Evolutionary conservation across 2,113 vertebrate species (phyloP).

Genomic region (Ondatra zibethicus): DNA sequence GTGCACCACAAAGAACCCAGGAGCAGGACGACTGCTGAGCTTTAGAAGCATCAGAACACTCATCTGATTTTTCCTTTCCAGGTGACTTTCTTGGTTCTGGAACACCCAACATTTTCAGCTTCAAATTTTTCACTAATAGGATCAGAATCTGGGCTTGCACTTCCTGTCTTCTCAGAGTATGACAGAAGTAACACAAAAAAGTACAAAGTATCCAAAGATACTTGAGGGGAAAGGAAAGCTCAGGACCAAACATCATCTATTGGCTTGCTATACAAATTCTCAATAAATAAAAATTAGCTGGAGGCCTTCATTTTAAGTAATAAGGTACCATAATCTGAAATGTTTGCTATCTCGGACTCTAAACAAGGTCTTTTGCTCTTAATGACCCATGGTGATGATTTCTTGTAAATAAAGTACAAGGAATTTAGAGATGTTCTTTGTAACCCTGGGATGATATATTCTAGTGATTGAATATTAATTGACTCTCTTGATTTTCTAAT

Average conservation of each 20-base stretch:
- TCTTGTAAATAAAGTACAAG: neutral
- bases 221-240: neutral
- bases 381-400: neutral
- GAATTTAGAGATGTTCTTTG: slow-evolving; percentile 15
- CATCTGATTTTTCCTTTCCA: neutral
- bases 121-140: neutral
- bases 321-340: neutral
- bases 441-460: neutral
- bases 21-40: neutral
- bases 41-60: accelerated
- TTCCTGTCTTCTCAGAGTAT: neutral
- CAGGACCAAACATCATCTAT: neutral
- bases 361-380: neutral
- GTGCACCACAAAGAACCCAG: neutral
- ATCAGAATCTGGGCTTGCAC: neutral
- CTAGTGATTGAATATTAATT: neutral
- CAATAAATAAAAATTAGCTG: slow-evolving; percentile 20
- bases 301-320: slow-evolving; percentile 6
- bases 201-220: neutral
- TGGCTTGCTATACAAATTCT: neutral
- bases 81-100: neutral
- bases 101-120: slow-evolving; percentile 20
- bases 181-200: neutral
- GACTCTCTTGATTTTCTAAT: neutral
- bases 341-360: neutral